These are phyloP conservation scores for Lucilia sericata DNA, from an alignment of 1,140 invertebrate species.

Conservation along the genomic window DNA sequence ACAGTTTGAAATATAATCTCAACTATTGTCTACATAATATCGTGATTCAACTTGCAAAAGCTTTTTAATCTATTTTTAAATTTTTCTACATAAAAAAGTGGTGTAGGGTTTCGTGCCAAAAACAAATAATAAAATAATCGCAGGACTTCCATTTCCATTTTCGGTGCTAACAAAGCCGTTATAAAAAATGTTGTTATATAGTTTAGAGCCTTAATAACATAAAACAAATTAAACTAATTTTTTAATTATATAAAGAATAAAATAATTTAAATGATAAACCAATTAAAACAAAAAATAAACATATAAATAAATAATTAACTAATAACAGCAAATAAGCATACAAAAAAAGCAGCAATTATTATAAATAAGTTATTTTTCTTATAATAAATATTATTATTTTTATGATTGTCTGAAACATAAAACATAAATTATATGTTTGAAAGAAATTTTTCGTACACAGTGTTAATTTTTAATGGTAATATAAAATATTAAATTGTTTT, in stretches of 20 bases:
- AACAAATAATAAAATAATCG: background rate
- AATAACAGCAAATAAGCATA: conserved; percentile 27
- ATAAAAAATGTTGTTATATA: background rate
- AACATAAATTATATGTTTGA: conserved; percentile 2
- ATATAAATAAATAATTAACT: background rate
- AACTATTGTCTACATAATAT: too few species aligned
- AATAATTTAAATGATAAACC: background rate
- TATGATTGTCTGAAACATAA: background rate
- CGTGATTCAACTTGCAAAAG: too few species aligned
- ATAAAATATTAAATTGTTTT: background rate
- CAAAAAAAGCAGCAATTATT: conserved; percentile 7
- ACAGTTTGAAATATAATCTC: too few species aligned
- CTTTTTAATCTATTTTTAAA: background rate
- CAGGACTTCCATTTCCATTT: background rate
- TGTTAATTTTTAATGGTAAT: background rate
- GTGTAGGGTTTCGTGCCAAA: background rate
- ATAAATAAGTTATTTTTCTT: background rate
- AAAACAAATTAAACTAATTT: background rate
- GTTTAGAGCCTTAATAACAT: background rate
- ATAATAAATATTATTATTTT: background rate
- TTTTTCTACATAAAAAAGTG: background rate
- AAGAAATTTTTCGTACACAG: background rate
- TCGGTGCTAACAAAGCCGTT: background rate
- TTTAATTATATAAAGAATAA: background rate
- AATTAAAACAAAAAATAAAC: background rate